Evolutionary conservation across 2,113 vertebrate species (phyloP).

Genomic region (Oenanthe melanoleuca): DNA sequence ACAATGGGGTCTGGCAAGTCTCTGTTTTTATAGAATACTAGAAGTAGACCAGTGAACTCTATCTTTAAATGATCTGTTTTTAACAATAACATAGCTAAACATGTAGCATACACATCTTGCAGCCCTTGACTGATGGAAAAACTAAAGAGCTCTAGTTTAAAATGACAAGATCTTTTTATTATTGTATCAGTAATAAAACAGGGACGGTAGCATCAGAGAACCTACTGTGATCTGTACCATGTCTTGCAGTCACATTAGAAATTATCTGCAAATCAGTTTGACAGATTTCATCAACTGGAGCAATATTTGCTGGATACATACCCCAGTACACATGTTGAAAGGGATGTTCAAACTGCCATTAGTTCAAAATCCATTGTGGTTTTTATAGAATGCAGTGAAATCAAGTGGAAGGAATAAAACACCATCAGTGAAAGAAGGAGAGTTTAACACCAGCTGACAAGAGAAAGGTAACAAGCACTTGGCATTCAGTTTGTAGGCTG

Average conservation of each 20-base stretch:
- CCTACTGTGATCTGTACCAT: neutral
- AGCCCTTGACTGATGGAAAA: neutral
- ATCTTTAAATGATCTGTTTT: neutral
- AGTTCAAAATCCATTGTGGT: neutral
- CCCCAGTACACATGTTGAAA: neutral
- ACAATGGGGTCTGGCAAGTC: neutral
- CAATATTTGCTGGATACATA: neutral
- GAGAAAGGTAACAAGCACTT: neutral
- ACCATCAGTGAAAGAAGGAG: neutral
- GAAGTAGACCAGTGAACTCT: neutral
- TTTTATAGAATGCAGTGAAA: conserved; percentile 7
- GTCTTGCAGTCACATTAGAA: conserved; percentile 27
- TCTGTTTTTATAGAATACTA: neutral
- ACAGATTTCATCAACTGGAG: conserved; percentile 25
- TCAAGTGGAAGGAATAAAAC: conserved; percentile 6
- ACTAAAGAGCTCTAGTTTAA: neutral
- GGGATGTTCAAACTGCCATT: neutral
- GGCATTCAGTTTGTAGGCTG: neutral
- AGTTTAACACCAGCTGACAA: conserved; percentile 1
- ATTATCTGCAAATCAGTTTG: conserved; percentile 18
- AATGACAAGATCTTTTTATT: conserved; percentile 35
- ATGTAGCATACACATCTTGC: neutral
- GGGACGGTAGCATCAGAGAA: neutral
- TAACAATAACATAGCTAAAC: neutral
- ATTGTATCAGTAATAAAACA: conserved; percentile 18